phyloP scores from a whole-genome alignment of 2,113 vertebrate species.

The Lipophrys pholis region DNA sequence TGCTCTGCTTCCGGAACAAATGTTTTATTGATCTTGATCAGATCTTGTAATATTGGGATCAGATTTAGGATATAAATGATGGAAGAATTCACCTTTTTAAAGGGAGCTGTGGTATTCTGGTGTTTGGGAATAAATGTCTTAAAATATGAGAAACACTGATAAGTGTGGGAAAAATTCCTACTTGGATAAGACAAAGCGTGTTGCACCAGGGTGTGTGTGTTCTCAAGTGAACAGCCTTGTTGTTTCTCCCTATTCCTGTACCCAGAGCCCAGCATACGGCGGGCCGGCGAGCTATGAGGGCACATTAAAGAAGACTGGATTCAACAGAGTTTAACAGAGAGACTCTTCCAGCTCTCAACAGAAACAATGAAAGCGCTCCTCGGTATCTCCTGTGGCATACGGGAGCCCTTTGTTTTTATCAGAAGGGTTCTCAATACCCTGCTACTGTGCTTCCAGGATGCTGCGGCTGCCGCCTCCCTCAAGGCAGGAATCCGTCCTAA shows the following conservation, averaged over 20 bases:
- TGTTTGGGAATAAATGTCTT: no score
- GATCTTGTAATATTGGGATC: no score
- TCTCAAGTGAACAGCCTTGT: slow-evolving; percentile 5
- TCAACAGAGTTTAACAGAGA: slow-evolving; percentile 47
- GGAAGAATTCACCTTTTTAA: no score
- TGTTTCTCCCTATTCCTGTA: neutral
- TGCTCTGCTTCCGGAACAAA: no score
- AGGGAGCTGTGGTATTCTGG: no score
- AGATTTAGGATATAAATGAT: no score
- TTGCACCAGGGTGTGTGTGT: neutral
- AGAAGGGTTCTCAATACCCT: slow-evolving; percentile 62
- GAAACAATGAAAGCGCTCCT: slow-evolving; percentile 59
- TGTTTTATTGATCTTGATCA: no score
- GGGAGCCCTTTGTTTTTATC: slow-evolving; percentile 81
- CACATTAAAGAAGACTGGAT: slow-evolving; percentile 42
- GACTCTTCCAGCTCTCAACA: slow-evolving; percentile 53
- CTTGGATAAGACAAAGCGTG: no score
- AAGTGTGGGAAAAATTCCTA: no score
- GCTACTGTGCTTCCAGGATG: slow-evolving; percentile 79
- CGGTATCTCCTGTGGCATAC: slow-evolving; percentile 67
- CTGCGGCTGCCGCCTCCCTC: slow-evolving; percentile 57
- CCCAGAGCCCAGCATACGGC: neutral
- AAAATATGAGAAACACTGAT: no score
- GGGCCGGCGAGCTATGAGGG: slow-evolving; percentile 30
- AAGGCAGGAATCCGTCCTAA: slow-evolving; percentile 73